Base-by-base conservation (phyloP, 2,113 vertebrate genomes). In the Eurystomus gularis region DNA sequence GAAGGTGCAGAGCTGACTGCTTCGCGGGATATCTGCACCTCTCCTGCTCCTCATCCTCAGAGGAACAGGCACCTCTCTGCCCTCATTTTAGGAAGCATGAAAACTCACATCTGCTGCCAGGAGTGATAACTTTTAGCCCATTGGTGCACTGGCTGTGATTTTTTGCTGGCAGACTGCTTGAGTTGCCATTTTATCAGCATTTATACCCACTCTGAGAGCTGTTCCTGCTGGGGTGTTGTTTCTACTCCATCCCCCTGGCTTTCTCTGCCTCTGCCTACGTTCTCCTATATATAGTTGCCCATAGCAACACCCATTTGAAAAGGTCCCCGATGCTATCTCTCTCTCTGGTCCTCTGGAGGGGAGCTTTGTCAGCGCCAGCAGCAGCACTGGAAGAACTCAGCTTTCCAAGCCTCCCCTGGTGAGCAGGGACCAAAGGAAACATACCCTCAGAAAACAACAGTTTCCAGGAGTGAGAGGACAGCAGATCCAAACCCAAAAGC, bases 281-380 rank as follows among this genome's bases (percentile, higher is more conserved):
- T 94, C 75, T 94, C 26, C 61, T 58, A 3, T 19, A 11, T 13
- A 33, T 39, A 86, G 96, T 94, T 96, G 83, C 95, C 80, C 48
- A 0, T 92, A 86, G 94, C 93, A 96, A 93, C 91, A 75, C 39
- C 60, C 80, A 25, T 73, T 61, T 64, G 80, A 73, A 77, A 62
- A 66, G 40, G 49, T 17, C 55, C 39, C 39, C 0, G 0, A n/a
- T 42, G 76, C 65, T 54, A 2, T 17, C 52, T 79, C 26, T 35
- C 58, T 6, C 26, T 35, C 58, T 6, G 1, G 26, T 79, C 48
- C 78, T 64, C 18, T 0, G 0, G 48, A 65, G 66, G 35, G 39
- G 39, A 90, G 48, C 17, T 82, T 71, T 86, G 62, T 46, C 80
- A 58, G 69, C 6, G 2, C 42, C 82, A 68, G 80, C 70, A 51